A percentile compares a stretch with the other conserved stretches of the same genome.
phyloP scores from a whole-genome alignment of 2,888 invertebrate species.

The Salpingus planirostris region DNA sequence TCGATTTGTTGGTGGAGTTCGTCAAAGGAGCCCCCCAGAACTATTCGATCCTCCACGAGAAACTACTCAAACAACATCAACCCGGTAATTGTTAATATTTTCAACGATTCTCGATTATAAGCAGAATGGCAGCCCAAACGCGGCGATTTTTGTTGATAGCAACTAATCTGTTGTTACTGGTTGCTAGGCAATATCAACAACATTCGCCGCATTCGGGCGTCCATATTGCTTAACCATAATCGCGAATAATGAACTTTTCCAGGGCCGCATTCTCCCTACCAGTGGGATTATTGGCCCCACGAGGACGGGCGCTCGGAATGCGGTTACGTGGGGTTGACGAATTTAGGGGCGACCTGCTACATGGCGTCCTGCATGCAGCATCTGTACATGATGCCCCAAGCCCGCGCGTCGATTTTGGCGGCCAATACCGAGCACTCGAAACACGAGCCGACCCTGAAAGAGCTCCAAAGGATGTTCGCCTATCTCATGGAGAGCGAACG shows the following conservation, averaged over 20 bases:
- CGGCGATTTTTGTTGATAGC: no score
- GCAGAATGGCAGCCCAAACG: no score
- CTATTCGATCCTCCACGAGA: slow-evolving; percentile 74
- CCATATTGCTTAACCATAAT: no score
- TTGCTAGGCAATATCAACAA: no score
- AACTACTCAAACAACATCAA: slow-evolving; percentile 77
- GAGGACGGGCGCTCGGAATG: slow-evolving; percentile 91
- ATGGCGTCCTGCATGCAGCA: slow-evolving; percentile 98
- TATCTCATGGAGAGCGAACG: slow-evolving; percentile 85
- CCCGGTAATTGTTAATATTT: slow-evolving; percentile 39
- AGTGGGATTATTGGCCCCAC: slow-evolving; percentile 97
- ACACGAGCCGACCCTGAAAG: slow-evolving; percentile 73
- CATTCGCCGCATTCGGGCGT: no score
- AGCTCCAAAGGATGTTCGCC: slow-evolving; percentile 92
- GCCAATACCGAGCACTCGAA: slow-evolving; percentile 65
- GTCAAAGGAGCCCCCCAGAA: slow-evolving; percentile 79
- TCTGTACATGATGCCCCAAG: slow-evolving; percentile 94
- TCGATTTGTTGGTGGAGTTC: slow-evolving; percentile 82
- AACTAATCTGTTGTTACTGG: no score
- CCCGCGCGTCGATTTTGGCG: slow-evolving; percentile 71
- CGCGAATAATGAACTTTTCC: no score
- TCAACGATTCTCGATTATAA: no score
- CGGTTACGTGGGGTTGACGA: slow-evolving; percentile 90
- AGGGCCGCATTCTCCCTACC: slow-evolving; percentile 76
- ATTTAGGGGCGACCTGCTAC: slow-evolving; percentile 93